A percentile compares a stretch with the other conserved stretches of the same genome.
These are phyloP conservation scores for Xylocopa sonorina DNA, from an alignment of 1,140 invertebrate species.

Conservation along the genomic window DNA sequence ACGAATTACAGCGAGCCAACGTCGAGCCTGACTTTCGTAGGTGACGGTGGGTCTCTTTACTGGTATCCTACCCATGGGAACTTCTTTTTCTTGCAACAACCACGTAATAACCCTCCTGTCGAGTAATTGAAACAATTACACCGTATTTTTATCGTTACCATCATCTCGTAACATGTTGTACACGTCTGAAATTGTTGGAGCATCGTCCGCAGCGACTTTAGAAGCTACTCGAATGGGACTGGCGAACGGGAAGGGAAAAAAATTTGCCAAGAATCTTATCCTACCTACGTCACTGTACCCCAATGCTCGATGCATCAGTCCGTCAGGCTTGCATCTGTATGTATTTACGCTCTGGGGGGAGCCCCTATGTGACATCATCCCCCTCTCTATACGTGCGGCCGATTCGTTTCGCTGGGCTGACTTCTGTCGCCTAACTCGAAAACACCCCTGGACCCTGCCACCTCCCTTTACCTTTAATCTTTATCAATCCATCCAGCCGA, in stretches of 20 bases:
- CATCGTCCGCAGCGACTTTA: too few species aligned
- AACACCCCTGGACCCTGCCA: conserved; percentile 74
- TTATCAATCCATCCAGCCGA: conserved; percentile 80
- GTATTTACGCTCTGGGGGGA: conserved; percentile 73
- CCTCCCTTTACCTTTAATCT: conserved; percentile 82
- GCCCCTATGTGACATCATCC: conserved; percentile 80
- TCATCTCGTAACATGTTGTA: too few species aligned
- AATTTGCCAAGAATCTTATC: conserved; percentile 11
- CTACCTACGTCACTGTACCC: conserved; percentile 71
- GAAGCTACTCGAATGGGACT: too few species aligned
- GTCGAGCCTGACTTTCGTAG: not conserved
- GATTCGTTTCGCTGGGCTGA: conserved; percentile 81
- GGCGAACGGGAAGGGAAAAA: not conserved
- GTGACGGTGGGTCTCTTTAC: not conserved
- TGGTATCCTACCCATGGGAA: not conserved
- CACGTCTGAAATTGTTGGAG: too few species aligned
- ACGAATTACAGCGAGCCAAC: not conserved
- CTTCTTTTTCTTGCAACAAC: not conserved
- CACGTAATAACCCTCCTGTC: too few species aligned
- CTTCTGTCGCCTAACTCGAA: conserved; percentile 81
- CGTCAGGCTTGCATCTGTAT: conserved; percentile 73
- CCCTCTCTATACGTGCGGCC: conserved; percentile 67
- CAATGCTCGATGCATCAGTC: conserved; percentile 71
- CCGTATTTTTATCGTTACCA: too few species aligned
- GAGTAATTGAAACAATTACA: too few species aligned